Conservation (phyloP, 2,113 vertebrate genomes). For the Ctenodactylus gundi region DNA sequence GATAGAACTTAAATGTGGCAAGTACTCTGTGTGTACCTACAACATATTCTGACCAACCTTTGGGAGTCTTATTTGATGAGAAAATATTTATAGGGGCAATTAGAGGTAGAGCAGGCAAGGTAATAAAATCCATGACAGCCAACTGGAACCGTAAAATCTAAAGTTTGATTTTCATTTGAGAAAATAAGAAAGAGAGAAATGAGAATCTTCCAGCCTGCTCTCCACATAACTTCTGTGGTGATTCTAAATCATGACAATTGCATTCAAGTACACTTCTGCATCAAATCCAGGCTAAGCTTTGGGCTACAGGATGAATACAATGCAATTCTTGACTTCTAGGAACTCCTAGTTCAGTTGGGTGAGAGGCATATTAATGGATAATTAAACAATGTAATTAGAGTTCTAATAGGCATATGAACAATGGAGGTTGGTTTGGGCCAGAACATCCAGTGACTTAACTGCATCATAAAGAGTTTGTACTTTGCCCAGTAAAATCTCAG, state of each 20-base stretch:
- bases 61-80: neutral
- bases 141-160: neutral
- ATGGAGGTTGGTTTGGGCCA: neutral
- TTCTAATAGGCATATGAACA: neutral
- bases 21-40: neutral
- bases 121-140: neutral
- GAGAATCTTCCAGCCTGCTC: neutral
- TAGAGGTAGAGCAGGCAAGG: neutral
- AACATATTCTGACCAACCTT: neutral
- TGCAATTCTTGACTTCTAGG: neutral
- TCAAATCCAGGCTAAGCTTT: neutral
- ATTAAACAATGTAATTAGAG: neutral
- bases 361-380: neutral
- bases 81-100: neutral
- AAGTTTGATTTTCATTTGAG: neutral
- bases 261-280: neutral
- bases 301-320: neutral
- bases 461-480: neutral
- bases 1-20: neutral
- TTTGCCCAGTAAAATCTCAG: neutral
- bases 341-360: neutral
- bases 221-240: neutral
- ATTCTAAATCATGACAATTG: neutral
- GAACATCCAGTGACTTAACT: slow-evolving; percentile 18
- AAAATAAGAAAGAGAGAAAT: neutral